Conservation (phyloP, 1,140 invertebrate genomes). For the Plodia interpunctella region DNA sequence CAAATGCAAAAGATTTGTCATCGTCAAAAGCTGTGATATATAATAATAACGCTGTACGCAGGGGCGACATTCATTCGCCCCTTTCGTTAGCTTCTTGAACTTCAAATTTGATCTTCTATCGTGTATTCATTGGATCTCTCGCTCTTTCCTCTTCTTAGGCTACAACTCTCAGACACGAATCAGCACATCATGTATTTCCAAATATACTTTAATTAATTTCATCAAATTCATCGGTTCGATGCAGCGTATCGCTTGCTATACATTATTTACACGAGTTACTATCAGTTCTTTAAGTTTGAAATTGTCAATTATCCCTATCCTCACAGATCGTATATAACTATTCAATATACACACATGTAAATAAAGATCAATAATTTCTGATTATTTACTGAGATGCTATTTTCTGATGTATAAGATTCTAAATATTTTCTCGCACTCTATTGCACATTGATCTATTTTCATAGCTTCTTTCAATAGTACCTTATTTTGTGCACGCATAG, state of each 20-base stretch:
- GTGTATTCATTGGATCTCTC: constrained; percentile 25
- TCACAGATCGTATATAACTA: constrained; percentile 45
- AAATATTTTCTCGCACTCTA: constrained; percentile 61
- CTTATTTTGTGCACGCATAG: constrained; percentile 51
- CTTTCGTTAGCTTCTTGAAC: constrained; percentile 33
- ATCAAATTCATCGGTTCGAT: neutral
- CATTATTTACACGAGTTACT: constrained; percentile 14
- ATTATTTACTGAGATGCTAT: constrained; percentile 63
- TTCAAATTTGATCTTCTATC: constrained; percentile 34
- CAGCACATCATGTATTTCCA: constrained; percentile 69
- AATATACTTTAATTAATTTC: constrained; percentile 21
- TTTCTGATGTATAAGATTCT: constrained; percentile 59
- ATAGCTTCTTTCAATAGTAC: constrained; percentile 56
- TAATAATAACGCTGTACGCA: constrained; percentile 59
- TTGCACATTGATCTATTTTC: constrained; percentile 61
- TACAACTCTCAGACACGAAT: constrained; percentile 28
- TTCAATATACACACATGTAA: constrained; percentile 66
- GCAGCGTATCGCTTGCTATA: constrained; percentile 27
- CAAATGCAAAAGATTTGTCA: constrained; percentile 77
- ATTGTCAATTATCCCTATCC: constrained; percentile 44
- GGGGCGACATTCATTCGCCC: constrained; percentile 48
- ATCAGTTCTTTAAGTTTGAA: constrained; percentile 25
- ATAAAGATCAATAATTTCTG: constrained; percentile 60
- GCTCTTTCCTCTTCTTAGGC: constrained; percentile 33
- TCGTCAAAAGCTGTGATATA: constrained; percentile 77